Evolutionary conservation across 2,888 invertebrate genomes (phyloP), one percentile per base, ranked within the genome.

Genomic region (Meandrusa payeni): DNA sequence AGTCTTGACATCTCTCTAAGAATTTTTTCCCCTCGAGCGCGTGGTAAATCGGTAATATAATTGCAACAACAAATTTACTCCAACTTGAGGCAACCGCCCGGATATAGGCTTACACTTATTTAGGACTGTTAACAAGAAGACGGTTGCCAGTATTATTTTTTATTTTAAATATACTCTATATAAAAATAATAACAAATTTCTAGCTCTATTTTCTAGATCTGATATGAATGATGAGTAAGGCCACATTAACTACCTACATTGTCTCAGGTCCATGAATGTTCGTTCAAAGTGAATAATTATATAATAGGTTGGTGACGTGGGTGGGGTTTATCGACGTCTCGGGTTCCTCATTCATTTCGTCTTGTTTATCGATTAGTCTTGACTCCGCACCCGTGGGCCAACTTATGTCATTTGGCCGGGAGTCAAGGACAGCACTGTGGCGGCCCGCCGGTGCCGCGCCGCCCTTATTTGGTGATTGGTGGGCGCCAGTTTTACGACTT

Each of bases 401-500:
- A 83, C 82, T 85, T 85, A 77, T 86, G 85, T 86, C 85, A 80
- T 87, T 87, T 86, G 86, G 87, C 83, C 64, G 77, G 78, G 80
- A 82, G 80, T 87, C 87, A 86, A 87, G 87, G 87, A 80, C 87
- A 77, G 57, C 62, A 70, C 60, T 67, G 71, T 68, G n/a, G 70
- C 76, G 75, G 52, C 69, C 73, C 73, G 76, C 76, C 76, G 79
- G 78, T 69, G 69, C 77, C 75, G 53, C 56, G 57, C 51, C 66
- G 76, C 75, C 87, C 87, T 83, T 86, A 85, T 87, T 87, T 80
- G 83, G 82, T 71, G 69, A 82, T 83, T 81, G 83, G 85, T 85
- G 85, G 86, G 85, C 86, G 85, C 87, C 85, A 79, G 73, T 80
- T 86, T 87, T 86, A 87, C 71, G 82, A 80, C 87, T 80, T 80